Base-by-base conservation (phyloP, 2,888 invertebrate species). In the Conistra vaccinii region DNA sequence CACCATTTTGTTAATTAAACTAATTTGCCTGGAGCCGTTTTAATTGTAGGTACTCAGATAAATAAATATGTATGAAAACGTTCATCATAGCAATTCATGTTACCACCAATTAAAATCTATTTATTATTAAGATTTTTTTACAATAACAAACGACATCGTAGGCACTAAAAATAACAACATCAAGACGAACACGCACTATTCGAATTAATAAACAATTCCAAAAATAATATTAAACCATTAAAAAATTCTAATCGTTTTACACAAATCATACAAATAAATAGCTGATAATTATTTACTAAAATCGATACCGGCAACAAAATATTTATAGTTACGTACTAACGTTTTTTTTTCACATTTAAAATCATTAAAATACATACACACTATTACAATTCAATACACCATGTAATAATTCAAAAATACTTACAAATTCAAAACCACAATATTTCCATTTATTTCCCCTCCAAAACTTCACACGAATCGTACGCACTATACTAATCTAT, bases 401-500 rank as follows among this genome's bases (percentile, higher is more conserved):
- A n/a, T 2, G 2, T 35, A 45, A n/a, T 7, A 45, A 45, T 14
- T 14, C 3, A 17, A 39, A 32, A 71, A 76, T n/a, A 66, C 80
- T 73, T 26, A 55, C 74, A 14, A 26, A 39, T n/a, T 29, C 0
- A 51, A 51, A 80, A 32, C 0, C 3, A 32, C 45, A 48, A 42
- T 51, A 48, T 29, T 45, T 20, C 35, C 7, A 32, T 3, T 1
- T 63, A 20, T 53, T 58, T 42, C 32, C 3, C 23, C 12, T 26
- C 17, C 23, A 55, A 62, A 80, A 62, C 61, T n/a, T 53, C 39
- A 66, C 42, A 23, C 42, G 4, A 57, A 45, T n/a, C 39, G 32
- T 29, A 39, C 80, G n/a, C 73, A 72, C 69, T 32, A 35, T n/a
- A 29, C 0, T 35, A 20, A 53, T 72, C 72, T 32, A 73, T 74